Evolutionary conservation across 2,888 invertebrate genomes (phyloP), one percentile per base, ranked within the genome.

Genomic region (Eilema depressum): DNA sequence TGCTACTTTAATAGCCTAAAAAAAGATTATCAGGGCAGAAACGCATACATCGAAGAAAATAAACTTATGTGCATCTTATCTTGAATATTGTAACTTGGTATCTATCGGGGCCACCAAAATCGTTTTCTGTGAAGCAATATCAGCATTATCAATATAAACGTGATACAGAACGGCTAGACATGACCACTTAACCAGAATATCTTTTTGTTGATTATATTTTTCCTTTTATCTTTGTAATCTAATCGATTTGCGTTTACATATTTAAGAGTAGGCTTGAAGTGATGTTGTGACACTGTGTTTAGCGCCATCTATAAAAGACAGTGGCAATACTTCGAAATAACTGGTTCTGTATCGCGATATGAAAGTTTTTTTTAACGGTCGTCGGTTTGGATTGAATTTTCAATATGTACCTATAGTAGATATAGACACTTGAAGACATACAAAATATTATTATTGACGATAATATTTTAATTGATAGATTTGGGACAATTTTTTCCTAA

Each of bases 41-140:
- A 26, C 17, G 11, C 53, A 53, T 64, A 20, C 41, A 63, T 5
- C 17, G 26, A 63, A 7, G n/a, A 63, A 14, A n/a, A 59, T 79
- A 80, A 81, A 83, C 77, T 70, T 83, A 86, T 81, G 79, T 73
- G 74, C 69, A 76, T 78, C 78, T 71, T 83, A 86, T 81, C 80
- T 74, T 75, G 72, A 76, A 78, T 73, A 77, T 73, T 59, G 77
- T 68, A 60, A 71, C 75, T 75, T 77, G 74, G 74, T 86, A 92
- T 92, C 91, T 88, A 91, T 88, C 81, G 89, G 88, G 91, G 92
- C 77, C 87, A 86, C 76, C 74, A 78, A 83, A 90, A 91, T 91
- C 90, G 64, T 79, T 66, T 87, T 84, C 86, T 83, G 82, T 87
- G 88, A 86, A 88, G 86, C 86, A 88, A 88, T 87, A 89, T 85